Conservation (phyloP, 37 sponge, comb jelly and placozoan species). For the Crambe crambe region DNA sequence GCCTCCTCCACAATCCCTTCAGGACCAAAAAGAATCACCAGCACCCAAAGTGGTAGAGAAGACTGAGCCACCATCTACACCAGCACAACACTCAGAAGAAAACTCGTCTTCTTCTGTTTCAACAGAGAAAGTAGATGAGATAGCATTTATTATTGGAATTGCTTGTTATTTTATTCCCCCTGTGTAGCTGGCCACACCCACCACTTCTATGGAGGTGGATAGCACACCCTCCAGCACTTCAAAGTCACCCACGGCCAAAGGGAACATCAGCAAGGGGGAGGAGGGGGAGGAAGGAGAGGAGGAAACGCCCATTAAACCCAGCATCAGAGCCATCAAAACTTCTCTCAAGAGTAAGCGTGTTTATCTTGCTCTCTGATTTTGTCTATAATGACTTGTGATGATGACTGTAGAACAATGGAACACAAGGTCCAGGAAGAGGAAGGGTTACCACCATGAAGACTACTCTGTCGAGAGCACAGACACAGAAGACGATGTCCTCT, state of each 20-base stretch:
- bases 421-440: conserved; percentile 19
- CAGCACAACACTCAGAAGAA: no score
- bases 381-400: neutral
- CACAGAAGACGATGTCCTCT: conserved; percentile 41
- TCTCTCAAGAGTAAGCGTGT: conserved; percentile 9
- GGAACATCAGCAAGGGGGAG: conserved; percentile 13
- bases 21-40: no score
- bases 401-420: conserved; percentile 9
- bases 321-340: neutral
- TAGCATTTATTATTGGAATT: neutral
- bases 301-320: neutral
- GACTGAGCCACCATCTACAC: neutral
- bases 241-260: conserved; percentile 11
- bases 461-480: conserved; percentile 49
- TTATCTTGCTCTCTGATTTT: neutral
- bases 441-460: conserved; percentile 13
- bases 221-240: neutral
- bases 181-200: neutral
- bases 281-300: conserved; percentile 7
- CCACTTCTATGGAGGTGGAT: neutral
- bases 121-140: neutral
- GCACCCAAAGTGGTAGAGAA: neutral
- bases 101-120: no score
- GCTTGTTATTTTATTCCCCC: neutral
- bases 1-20: neutral